These are phyloP conservation scores for Glossophaga mutica DNA, from an alignment of 2,797 vertebrate genomes.

Conservation along the genomic window DNA sequence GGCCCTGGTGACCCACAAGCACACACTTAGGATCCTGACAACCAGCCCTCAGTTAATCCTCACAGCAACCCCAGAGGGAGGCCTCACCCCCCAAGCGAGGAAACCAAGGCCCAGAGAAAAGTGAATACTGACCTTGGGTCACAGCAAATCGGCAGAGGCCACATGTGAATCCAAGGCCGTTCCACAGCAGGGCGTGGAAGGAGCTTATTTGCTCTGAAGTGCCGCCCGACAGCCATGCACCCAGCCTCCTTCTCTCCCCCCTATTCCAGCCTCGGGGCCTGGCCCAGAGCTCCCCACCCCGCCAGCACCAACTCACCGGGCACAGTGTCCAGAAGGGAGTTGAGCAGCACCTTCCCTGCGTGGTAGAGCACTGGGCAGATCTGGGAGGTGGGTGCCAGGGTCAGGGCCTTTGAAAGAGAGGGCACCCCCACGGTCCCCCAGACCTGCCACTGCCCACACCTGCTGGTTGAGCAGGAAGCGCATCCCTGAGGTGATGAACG, in stretches of 20 bases:
- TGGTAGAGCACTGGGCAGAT: constrained; percentile 93
- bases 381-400: constrained; percentile 75
- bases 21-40: neutral
- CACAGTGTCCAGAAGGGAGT: constrained; percentile 90
- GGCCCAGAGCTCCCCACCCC: neutral
- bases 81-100: neutral
- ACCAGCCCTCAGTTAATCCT: neutral
- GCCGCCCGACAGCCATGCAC: rapidly evolving
- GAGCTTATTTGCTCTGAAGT: neutral
- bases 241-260: neutral
- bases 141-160: neutral
- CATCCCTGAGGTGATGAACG: constrained; percentile 90
- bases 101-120: neutral
- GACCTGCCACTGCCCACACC: constrained; percentile 78
- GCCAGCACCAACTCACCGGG: constrained; percentile 83
- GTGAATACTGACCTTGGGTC: neutral
- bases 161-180: neutral
- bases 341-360: constrained; percentile 89
- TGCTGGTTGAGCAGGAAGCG: constrained; percentile 91
- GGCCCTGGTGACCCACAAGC: neutral
- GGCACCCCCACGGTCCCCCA: neutral
- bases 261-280: neutral
- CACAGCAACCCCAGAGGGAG: neutral
- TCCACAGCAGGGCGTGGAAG: neutral
- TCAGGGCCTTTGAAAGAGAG: neutral